These are phyloP conservation scores for Sporophila hypoxantha DNA, from an alignment of 2,113 vertebrate genomes.

Conservation along the genomic window DNA sequence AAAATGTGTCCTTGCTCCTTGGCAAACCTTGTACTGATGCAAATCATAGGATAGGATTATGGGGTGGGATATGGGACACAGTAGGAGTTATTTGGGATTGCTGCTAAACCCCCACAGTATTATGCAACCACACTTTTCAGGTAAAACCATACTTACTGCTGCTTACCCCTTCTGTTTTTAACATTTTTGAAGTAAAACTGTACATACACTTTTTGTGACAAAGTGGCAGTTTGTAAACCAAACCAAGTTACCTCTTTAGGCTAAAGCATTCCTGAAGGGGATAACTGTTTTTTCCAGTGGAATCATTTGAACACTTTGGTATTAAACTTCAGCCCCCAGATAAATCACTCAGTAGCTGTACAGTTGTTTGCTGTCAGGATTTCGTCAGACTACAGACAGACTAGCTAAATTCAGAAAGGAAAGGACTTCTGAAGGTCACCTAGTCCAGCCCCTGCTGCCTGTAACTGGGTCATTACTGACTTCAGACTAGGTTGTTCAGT, in stretches of 20 bases:
- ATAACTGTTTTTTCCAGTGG: background rate
- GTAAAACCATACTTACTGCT: background rate
- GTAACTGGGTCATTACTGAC: background rate
- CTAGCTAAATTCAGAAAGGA: background rate
- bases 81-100: background rate
- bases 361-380: background rate
- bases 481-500: background rate
- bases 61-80: background rate
- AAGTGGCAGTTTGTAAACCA: background rate
- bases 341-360: background rate
- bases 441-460: background rate
- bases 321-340: background rate
- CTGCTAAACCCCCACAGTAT: background rate
- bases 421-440: background rate
- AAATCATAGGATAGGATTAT: background rate
- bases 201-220: rapidly evolving
- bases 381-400: background rate
- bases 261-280: background rate
- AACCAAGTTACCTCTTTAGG: background rate
- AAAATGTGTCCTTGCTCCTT: background rate
- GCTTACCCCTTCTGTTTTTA: background rate
- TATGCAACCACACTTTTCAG: background rate
- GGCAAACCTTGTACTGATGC: background rate
- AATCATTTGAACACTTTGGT: background rate
- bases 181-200: background rate